Evolutionary conservation across 2,888 invertebrate genomes (phyloP), one percentile per base, ranked within the genome.

Genomic region (Opisthograptis luteolata): DNA sequence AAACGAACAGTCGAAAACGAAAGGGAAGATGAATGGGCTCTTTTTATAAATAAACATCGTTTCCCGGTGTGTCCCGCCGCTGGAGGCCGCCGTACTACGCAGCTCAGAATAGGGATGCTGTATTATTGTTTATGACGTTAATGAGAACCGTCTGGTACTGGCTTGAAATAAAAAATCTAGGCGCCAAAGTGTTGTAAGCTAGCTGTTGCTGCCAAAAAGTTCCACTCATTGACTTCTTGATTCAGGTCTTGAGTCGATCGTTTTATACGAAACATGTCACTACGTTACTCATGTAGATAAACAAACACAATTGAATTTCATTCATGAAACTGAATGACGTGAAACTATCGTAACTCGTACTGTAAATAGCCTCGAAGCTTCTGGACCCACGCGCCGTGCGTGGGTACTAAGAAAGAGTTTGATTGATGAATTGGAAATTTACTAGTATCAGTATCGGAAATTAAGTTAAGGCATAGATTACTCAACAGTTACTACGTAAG

Each of bases 31-130:
- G 79, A 80, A 81, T 81, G 80, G 68, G 66, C 65, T 67, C 57
- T 74, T 74, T 79, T 81, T 83, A 84, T 81, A 84, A 81, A 85
- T 82, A 84, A 81, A 78, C 77, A 60, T 53, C 62, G 58, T 64
- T 70, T 67, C 69, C 66, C 73, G 73, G 57, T 68, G 68, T 63
- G 66, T 66, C 59, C 62, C 65, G 51, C 68, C 59, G 60, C 67
- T 40, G 62, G 75, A 72, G 76, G 74, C 70, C 76, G 62, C 49
- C 66, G 65, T 70, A 72, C 73, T 74, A 73, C 74, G 70, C 70
- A 67, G 44, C 50, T 67, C 53, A 56, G 59, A 59, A 59, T 68
- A 66, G 63, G 64, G 62, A 57, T 60, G 60, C 60, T 63, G 55
- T 64, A 68, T 68, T 64, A 66, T 75, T 74, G 70, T 76, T 71